Evolutionary conservation across 2,888 invertebrate species (phyloP).

Genomic region (Diabrotica balteata): DNA sequence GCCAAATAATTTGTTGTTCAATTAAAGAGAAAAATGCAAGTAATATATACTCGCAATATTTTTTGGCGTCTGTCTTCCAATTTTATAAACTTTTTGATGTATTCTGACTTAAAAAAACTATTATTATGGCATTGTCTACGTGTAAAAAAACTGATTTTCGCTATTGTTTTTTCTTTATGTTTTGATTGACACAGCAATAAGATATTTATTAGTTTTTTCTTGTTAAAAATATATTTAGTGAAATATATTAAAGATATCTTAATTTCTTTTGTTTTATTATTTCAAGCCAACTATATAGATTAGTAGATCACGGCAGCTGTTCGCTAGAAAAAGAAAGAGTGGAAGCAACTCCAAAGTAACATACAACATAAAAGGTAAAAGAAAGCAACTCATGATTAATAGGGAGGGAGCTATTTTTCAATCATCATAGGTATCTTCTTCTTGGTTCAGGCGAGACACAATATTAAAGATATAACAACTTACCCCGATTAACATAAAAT

Average conservation of each 20-base stretch:
- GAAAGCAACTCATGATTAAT: too few relatives aligned
- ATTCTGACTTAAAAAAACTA: constrained; percentile 15
- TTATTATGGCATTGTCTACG: constrained; percentile 19
- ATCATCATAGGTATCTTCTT: too few relatives aligned
- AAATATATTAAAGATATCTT: constrained; percentile 28
- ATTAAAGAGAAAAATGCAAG: constrained; percentile 40
- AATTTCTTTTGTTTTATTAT: neutral
- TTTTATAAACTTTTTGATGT: constrained; percentile 47
- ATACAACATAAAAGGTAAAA: too few relatives aligned
- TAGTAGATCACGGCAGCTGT: too few relatives aligned
- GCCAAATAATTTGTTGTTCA: constrained; percentile 45
- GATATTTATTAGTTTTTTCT: constrained; percentile 29
- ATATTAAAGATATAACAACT: too few relatives aligned
- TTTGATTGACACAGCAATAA: constrained; percentile 28
- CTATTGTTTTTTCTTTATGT: constrained; percentile 20
- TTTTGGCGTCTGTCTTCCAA: constrained; percentile 57
- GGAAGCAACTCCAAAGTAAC: too few relatives aligned
- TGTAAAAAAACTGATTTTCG: constrained; percentile 17
- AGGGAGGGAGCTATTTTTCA: too few relatives aligned
- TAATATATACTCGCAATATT: constrained; percentile 44
- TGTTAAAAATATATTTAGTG: constrained; percentile 29
- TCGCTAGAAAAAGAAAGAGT: too few relatives aligned
- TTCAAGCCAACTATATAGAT: too few relatives aligned
- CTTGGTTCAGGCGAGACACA: too few relatives aligned
- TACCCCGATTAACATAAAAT: too few relatives aligned